These are phyloP conservation scores for Otolemur garnettii DNA, from an alignment of 2,113 vertebrate species.

Conservation along the genomic window DNA sequence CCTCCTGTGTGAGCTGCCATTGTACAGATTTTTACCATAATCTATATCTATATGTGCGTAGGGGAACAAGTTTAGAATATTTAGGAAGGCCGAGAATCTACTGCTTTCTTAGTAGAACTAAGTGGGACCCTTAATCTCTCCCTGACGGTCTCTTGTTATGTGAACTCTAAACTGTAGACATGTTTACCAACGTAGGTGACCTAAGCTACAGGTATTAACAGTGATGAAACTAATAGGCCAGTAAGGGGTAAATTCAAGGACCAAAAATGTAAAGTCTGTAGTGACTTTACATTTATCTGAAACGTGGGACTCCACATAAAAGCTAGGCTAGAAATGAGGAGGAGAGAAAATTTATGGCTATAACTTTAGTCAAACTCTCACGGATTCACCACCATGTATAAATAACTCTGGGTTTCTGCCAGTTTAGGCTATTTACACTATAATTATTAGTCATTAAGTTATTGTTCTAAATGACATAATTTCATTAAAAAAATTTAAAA, in stretches of 20 bases:
- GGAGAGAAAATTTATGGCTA: not conserved
- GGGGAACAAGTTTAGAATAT: no score
- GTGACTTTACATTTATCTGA: no score
- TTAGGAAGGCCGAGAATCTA: not conserved
- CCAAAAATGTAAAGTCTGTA: not conserved
- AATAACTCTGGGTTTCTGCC: not conserved
- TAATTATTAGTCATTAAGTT: not conserved
- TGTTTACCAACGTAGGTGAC: not conserved
- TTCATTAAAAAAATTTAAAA: not conserved
- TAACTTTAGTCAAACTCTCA: not conserved
- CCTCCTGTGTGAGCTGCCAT: not conserved
- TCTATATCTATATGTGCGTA: not conserved
- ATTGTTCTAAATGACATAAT: not conserved
- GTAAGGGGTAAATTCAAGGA: not conserved
- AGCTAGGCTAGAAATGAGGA: not conserved
- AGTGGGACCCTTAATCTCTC: no score
- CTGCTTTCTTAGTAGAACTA: not conserved
- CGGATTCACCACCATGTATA: not conserved
- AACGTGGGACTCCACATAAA: not conserved
- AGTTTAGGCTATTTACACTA: not conserved
- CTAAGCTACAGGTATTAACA: not conserved
- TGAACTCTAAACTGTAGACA: not conserved
- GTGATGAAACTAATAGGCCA: not conserved
- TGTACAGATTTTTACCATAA: not conserved
- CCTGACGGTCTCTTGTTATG: not conserved